These are phyloP conservation scores for Melipona bicolor DNA, from an alignment of 2,888 invertebrate species.

Conservation along the genomic window DNA sequence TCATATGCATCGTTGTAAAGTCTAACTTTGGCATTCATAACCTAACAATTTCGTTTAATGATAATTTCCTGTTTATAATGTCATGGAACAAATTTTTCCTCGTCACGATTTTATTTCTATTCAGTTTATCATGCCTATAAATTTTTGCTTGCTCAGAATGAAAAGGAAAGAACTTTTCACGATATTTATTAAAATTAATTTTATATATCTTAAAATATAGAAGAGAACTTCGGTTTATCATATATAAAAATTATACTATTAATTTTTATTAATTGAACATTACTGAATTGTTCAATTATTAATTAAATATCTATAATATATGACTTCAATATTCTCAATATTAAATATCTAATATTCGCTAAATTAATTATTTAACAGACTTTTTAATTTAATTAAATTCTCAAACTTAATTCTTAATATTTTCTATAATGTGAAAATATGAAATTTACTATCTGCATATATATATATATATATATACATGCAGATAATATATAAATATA, in stretches of 20 bases:
- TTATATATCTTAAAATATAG: background rate
- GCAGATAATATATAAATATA: too few relatives aligned
- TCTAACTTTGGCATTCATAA: background rate
- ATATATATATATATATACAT: background rate
- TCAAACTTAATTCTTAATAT: background rate
- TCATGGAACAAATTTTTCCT: background rate
- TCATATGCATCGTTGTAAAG: background rate
- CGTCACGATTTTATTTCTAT: background rate
- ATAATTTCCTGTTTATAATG: background rate
- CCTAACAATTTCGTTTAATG: constrained; percentile 10
- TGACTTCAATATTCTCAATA: background rate
- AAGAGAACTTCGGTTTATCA: too few relatives aligned
- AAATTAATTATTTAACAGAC: too few relatives aligned
- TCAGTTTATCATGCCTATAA: background rate
- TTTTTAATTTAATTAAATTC: too few relatives aligned
- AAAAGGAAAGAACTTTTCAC: background rate
- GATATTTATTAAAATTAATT: background rate
- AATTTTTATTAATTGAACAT: background rate
- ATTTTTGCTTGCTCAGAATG: background rate
- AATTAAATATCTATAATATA: background rate
- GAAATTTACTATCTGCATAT: background rate
- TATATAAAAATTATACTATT: too few relatives aligned
- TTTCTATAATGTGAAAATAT: background rate
- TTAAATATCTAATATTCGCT: background rate
- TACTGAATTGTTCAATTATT: background rate